Conservation (phyloP, 2,797 vertebrate species). For the Sandelia bainsii region DNA sequence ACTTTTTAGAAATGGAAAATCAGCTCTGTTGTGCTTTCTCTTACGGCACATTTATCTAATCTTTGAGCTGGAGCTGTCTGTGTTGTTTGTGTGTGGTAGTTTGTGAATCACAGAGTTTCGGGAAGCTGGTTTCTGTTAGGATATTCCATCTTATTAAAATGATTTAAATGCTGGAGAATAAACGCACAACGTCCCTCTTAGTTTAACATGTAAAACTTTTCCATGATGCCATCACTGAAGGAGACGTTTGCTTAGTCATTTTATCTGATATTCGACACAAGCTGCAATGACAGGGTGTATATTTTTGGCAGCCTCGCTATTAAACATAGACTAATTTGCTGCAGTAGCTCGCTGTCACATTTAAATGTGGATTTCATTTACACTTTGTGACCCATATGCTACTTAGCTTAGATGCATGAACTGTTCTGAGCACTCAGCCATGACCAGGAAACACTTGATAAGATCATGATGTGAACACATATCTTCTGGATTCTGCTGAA, state of each 20-base stretch:
- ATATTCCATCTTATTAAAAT: constrained; percentile 14
- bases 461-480: constrained; percentile 6
- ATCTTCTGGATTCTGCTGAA: constrained; percentile 24
- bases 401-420: neutral
- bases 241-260: constrained; percentile 54
- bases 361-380: constrained; percentile 20
- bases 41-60: constrained; percentile 57
- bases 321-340: constrained; percentile 46
- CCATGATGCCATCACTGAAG: constrained; percentile 54
- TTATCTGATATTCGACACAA: constrained; percentile 70
- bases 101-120: neutral
- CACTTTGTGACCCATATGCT: constrained; percentile 14
- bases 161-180: constrained; percentile 29
- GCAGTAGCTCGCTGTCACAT: constrained; percentile 40
- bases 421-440: neutral
- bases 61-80: constrained; percentile 20
- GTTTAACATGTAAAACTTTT: constrained; percentile 48
- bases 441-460: constrained; percentile 19
- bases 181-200: constrained; percentile 21
- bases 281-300: constrained; percentile 52
- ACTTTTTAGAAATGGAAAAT: constrained; percentile 64
- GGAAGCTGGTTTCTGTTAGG: constrained; percentile 4
- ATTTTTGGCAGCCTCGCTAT: constrained; percentile 60
- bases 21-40: constrained; percentile 41
- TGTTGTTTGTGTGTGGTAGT: constrained; percentile 15